Base-by-base conservation (phyloP, 2,113 vertebrate genomes). In the Porphyrio hochstetteri region DNA sequence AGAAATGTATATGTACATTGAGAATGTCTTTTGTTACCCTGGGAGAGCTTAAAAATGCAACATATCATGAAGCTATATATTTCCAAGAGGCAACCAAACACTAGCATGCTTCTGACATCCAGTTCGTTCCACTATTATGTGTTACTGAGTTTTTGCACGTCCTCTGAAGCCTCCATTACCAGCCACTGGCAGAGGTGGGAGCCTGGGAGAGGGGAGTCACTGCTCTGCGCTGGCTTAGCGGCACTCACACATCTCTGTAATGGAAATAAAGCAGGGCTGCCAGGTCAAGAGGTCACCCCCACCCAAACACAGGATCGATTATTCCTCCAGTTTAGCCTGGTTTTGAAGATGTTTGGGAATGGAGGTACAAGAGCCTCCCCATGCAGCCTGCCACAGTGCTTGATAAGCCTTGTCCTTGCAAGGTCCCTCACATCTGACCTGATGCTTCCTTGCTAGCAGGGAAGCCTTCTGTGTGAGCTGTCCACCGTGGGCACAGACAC, bases 401-500 rank as follows among this genome's bases (percentile, higher is more conserved):
- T 44, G 33, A 16, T 52, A 31, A 94, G 44, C 52, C 36, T 44
- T 65, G 24, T 60, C 61, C 64, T 75, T 63, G 16, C 13, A 15
- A 25, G 46, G 21, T 69, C 31, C 10, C 33, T 76, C 42, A 19
- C 1, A 0, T 7, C 33, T 68, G 53, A 33, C 9, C 35, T 0
- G 0, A 33, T 46, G 36, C 38, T 78, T 64, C 56, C n/a, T 71
- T 4, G 0, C 52, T 50, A 48, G 40, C 69, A 53, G 59, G 56
- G n/a, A 24, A 31, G 31, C 24, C 8, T 76, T 38, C 57, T 48
- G 53, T 2, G 1, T 11, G 0, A 0, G 35, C 33, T 20, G 24
- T 29, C 35, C 23, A 3, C 53, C 4, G 1, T 23, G 38, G 44
- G 29, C 7, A 3, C 3, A 0, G 3, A 40, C 18, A 44, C 35